Evolutionary conservation across 64 coral and sea anemone species (phyloP).

Genomic region (Catalaphyllia jardinei): DNA sequence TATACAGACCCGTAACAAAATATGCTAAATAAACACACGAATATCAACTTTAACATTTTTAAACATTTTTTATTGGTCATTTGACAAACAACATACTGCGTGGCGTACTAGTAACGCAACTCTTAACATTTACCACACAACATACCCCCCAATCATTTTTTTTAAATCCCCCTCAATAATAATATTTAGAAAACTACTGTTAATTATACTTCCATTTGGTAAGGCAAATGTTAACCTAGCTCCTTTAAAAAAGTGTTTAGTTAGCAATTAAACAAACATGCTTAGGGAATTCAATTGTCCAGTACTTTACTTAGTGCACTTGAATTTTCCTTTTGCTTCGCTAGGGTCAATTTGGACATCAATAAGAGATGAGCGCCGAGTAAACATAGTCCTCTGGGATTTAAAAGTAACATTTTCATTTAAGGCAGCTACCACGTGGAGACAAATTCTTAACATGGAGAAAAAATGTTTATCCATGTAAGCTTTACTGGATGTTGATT

Average conservation of each 20-base stretch:
- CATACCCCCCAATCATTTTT: no score
- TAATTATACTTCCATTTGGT: no score
- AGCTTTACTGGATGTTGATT: neutral
- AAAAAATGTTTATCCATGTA: neutral
- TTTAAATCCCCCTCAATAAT: no score
- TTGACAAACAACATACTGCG: conserved; percentile 2
- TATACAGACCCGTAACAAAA: neutral
- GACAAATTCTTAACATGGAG: neutral
- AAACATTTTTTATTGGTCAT: neutral
- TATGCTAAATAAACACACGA: neutral
- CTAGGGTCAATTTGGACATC: neutral
- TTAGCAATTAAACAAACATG: neutral
- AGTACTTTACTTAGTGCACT: neutral
- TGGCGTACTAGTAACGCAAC: conserved; percentile 11
- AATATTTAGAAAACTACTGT: neutral
- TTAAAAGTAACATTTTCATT: neutral
- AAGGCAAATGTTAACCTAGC: conserved; percentile 14
- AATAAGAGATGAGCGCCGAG: neutral
- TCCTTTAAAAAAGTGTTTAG: conserved; percentile 4
- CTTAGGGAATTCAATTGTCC: neutral
- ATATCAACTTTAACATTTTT: neutral
- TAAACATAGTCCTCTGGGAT: neutral
- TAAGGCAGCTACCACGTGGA: neutral
- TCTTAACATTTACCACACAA: neutral
- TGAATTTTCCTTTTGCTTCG: neutral